phyloP scores from a whole-genome alignment of 2,113 vertebrate genomes.

The Trogon melanurus region DNA sequence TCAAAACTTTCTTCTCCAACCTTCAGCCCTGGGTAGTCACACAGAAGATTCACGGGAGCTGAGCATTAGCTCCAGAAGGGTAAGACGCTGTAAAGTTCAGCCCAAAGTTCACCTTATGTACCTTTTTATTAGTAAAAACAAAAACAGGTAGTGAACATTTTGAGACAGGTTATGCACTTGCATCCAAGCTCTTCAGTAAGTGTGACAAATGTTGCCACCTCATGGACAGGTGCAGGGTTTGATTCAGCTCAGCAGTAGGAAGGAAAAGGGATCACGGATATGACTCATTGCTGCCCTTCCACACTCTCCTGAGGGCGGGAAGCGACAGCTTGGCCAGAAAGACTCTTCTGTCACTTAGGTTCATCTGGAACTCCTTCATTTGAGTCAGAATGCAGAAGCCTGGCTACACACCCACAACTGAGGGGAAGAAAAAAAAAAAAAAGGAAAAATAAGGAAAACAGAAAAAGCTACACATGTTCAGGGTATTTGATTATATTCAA shows the following conservation, averaged over 20 bases:
- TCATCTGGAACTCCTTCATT: not conserved
- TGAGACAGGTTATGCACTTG: not conserved
- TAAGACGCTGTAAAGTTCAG: not conserved
- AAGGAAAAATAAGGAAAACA: too few species aligned
- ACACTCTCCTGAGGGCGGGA: not conserved
- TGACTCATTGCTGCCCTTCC: slow-evolving; percentile 49
- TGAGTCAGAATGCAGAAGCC: slow-evolving; percentile 9
- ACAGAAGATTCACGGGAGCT: not conserved
- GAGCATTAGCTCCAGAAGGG: not conserved
- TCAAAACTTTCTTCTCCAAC: not conserved
- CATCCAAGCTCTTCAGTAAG: slow-evolving; percentile 6
- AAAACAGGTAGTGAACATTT: not conserved
- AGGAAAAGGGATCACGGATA: slow-evolving; percentile 37
- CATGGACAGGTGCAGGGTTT: slow-evolving; percentile 54
- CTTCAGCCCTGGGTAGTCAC: not conserved
- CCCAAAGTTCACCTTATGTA: not conserved
- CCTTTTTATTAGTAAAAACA: not conserved
- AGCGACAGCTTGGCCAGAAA: not conserved
- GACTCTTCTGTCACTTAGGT: not conserved
- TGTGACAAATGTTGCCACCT: slow-evolving; percentile 64
- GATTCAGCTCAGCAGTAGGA: slow-evolving; percentile 40
- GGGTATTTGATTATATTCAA: not conserved
- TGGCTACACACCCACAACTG: not conserved
- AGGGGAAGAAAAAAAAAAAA: too few species aligned
- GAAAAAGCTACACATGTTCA: not conserved